Conservation (phyloP, 2,797 vertebrate species). For the Sandelia bainsii region DNA sequence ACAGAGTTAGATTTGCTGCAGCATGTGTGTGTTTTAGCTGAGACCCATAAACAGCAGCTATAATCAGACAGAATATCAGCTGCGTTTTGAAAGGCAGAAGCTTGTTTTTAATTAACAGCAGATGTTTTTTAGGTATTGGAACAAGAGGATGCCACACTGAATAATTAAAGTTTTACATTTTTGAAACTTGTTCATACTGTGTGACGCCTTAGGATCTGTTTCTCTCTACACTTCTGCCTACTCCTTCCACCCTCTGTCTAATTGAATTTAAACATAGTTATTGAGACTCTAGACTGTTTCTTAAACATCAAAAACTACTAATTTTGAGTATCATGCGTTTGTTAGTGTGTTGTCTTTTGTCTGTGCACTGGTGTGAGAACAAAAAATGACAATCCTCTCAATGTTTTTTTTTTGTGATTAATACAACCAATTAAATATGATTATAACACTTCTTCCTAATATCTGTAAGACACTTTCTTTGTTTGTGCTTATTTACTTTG, state of each 20-base stretch:
- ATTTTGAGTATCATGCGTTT: slow-evolving; percentile 20
- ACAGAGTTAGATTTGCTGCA: slow-evolving; percentile 29
- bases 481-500: slow-evolving; percentile 10
- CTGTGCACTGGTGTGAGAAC: slow-evolving; percentile 45
- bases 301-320: slow-evolving; percentile 25
- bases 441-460: slow-evolving; percentile 35
- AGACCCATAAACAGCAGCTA: slow-evolving; percentile 32
- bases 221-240: slow-evolving; percentile 29
- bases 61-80: slow-evolving; percentile 49
- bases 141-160: slow-evolving; percentile 57
- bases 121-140: slow-evolving; percentile 54
- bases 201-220: slow-evolving; percentile 44
- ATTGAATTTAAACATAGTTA: slow-evolving; percentile 16
- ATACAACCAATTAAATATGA: slow-evolving; percentile 64
- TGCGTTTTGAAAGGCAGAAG: slow-evolving; percentile 52
- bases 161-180: slow-evolving; percentile 60
- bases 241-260: not conserved
- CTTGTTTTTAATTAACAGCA: slow-evolving; percentile 75
- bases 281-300: slow-evolving; percentile 7
- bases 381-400: slow-evolving; percentile 27
- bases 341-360: slow-evolving; percentile 35
- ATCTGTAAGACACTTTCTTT: slow-evolving; percentile 1
- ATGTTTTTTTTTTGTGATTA: slow-evolving; percentile 51
- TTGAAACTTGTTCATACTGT: slow-evolving; percentile 35
- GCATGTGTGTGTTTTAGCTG: slow-evolving; percentile 31